Evolutionary conservation across 1,140 invertebrate species (phyloP), one percentile per base, ranked within the genome.

Genomic region (Vanessa atalanta): DNA sequence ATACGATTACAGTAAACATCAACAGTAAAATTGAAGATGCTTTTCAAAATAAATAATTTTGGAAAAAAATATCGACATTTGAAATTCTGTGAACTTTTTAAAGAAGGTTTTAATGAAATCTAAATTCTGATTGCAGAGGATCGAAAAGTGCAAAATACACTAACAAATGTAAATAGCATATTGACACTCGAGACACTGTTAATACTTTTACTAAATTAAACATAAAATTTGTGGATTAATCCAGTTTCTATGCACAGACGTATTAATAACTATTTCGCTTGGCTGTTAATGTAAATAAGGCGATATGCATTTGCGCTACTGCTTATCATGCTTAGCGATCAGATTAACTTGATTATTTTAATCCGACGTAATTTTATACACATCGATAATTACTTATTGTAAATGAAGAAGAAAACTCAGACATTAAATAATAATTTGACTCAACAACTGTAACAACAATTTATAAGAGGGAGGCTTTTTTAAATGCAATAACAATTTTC

Each of bases 241-340:
- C 66, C n/a, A 23, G 31, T n/a, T 65, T 65, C 48, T 72, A 65
- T 65, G 63, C 63, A 72, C 70, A 72, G 53, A 57, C 15, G 53
- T 70, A 61, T 68, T 53, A 65, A 60, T 55, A 64, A 60, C 3
- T 47, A 50, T 72, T 79, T 64, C 51, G 78, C 72, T 79, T 76
- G 47, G 74, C 78, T 75, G 60, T 71, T 70, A 68, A 72, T 76
- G 65, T 75, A 26, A 53, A 65, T 15, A 47, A 37, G 51, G 37
- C 50, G 37, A 71, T 70, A 57, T 51, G 37, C 51, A 12, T 57
- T 23, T 15, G 53, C 20, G 26, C 14, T 37, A 16, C 31, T 13
- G 57, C 37, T 31, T 37, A n/a, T 37, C 8, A 61, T 3, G 57
- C 1, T 61, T 31, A 61, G 57, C 13, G 23, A 26, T 26, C n/a